A percentile compares a stretch with the other conserved stretches of the same genome.
These are phyloP conservation scores for Sinella curviseta DNA, from an alignment of 1,140 invertebrate species.

Conservation along the genomic window DNA sequence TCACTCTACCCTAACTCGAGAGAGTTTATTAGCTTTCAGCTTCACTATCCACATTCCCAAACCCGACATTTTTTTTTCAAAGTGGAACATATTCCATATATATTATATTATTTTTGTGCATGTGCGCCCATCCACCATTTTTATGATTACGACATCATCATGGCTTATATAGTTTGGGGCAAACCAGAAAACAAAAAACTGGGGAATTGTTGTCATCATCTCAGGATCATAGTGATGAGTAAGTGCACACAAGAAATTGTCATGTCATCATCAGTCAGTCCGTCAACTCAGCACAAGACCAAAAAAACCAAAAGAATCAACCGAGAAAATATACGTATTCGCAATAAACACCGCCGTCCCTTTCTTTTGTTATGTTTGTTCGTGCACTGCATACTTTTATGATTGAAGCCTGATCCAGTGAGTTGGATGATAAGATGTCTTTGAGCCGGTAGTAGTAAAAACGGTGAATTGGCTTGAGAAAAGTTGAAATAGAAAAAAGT, in stretches of 20 bases:
- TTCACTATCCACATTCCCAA: background rate
- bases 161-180: conserved; percentile 25
- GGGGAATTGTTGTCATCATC: background rate
- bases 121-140: background rate
- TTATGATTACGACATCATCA: conserved; percentile 23
- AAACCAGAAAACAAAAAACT: conserved; percentile 20
- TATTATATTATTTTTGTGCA: background rate
- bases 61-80: background rate
- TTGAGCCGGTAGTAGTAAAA: conserved; percentile 3
- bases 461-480: background rate
- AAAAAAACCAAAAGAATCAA: conserved; percentile 12
- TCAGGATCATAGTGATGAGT: background rate
- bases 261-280: conserved; percentile 22
- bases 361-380: too few relatives aligned
- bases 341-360: background rate
- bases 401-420: background rate
- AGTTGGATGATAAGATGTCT: background rate
- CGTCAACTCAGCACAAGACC: conserved; percentile 12
- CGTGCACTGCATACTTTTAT: conserved; percentile 5
- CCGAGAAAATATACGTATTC: background rate
- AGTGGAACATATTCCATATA: background rate
- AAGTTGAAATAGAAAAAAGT: background rate
- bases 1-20: background rate
- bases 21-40: background rate
- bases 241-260: conserved; percentile 3